A percentile compares a stretch with the other conserved stretches of the same genome.
phyloP scores from a whole-genome alignment of 2,888 invertebrate genomes.

The Lasioglossum lativentre region DNA sequence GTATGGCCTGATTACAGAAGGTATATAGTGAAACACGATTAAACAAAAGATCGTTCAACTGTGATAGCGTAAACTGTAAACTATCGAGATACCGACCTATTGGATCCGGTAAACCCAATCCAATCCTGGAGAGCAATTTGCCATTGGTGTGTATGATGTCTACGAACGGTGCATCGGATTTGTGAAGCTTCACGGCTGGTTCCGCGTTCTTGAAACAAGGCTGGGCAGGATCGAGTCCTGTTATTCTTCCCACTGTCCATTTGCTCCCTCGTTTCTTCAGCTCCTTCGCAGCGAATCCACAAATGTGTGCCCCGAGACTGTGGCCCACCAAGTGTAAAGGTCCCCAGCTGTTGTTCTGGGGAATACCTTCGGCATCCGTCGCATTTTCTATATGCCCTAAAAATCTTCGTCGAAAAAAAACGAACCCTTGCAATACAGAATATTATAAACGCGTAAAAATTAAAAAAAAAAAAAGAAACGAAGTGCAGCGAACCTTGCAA shows the following conservation, averaged over 20 bases:
- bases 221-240: slow-evolving; percentile 88
- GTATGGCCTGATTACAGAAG: slow-evolving; percentile 85
- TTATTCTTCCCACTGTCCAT: slow-evolving; percentile 80
- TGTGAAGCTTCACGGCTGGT: slow-evolving; percentile 85
- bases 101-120: slow-evolving; percentile 87
- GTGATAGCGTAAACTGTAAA: neutral
- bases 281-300: slow-evolving; percentile 86
- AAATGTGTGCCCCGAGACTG: slow-evolving; percentile 88
- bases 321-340: slow-evolving; percentile 87
- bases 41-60: neutral
- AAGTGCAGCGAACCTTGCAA: slow-evolving; percentile 83
- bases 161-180: slow-evolving; percentile 87
- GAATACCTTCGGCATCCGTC: slow-evolving; percentile 82
- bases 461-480: neutral
- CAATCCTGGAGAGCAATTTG: slow-evolving; percentile 85
- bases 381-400: slow-evolving; percentile 84
- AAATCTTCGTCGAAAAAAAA: slow-evolving; percentile 80
- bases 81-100: slow-evolving; percentile 83
- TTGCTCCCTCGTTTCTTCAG: slow-evolving; percentile 82
- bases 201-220: slow-evolving; percentile 87
- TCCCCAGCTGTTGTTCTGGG: slow-evolving; percentile 69
- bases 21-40: neutral
- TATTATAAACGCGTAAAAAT: neutral
- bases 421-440: neutral
- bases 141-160: slow-evolving; percentile 89